Evolutionary conservation across 2,888 invertebrate genomes (phyloP).

Genomic region (Callimorpha dominula): DNA sequence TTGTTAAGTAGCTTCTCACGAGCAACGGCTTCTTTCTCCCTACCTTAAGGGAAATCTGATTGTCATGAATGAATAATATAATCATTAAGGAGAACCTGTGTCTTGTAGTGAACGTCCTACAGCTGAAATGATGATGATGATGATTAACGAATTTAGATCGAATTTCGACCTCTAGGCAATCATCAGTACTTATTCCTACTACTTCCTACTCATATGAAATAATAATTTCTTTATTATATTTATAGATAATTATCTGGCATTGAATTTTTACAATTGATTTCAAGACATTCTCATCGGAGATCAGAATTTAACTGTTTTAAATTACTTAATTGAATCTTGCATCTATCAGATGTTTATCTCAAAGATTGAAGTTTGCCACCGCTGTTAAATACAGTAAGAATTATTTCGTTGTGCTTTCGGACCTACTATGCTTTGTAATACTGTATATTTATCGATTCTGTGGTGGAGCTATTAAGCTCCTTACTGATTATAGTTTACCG

Average conservation of each 20-base stretch:
- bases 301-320: constrained; percentile 23
- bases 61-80: not conserved
- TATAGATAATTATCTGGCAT: not conserved
- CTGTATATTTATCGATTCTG: not conserved
- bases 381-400: not conserved
- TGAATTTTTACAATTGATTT: constrained; percentile 19
- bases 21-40: too few species aligned
- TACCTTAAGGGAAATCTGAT: too few species aligned
- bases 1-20: not conserved
- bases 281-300: constrained; percentile 15
- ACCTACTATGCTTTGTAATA: not conserved
- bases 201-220: not conserved
- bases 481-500: too few species aligned
- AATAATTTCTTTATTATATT: not conserved
- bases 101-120: too few species aligned
- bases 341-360: constrained; percentile 23
- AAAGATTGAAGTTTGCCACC: constrained; percentile 9
- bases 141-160: not conserved
- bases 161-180: not conserved
- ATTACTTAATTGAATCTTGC: constrained; percentile 19
- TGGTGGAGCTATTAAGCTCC: not conserved
- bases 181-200: not conserved
- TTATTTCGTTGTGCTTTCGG: not conserved
- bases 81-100: not conserved
- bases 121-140: not conserved